Evolutionary conservation across 2,113 vertebrate genomes (phyloP).

Genomic region (Bostrychus sinensis): DNA sequence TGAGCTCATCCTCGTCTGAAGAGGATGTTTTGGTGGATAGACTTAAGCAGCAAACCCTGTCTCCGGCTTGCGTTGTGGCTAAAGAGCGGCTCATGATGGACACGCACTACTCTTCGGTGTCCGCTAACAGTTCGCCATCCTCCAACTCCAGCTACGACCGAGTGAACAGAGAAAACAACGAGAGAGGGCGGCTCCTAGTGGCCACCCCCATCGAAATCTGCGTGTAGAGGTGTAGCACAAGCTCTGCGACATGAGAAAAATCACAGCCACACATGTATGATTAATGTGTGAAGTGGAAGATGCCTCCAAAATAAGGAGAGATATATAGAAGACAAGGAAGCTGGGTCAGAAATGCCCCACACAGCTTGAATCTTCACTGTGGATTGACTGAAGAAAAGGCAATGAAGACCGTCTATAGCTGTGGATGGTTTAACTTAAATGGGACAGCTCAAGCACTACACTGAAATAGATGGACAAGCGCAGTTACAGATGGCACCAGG

Average conservation of each 20-base stretch:
- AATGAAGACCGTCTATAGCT: slow-evolving; percentile 30
- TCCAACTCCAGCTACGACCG: slow-evolving; percentile 77
- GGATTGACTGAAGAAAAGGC: slow-evolving; percentile 47
- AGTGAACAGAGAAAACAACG: slow-evolving; percentile 71
- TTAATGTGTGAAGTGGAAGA: slow-evolving; percentile 3
- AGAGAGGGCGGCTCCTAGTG: slow-evolving; percentile 72
- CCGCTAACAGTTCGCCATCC: slow-evolving; percentile 71
- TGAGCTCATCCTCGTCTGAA: slow-evolving; percentile 75
- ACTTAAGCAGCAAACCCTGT: slow-evolving; percentile 80
- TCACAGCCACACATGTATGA: neutral
- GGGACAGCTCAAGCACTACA: slow-evolving; percentile 45
- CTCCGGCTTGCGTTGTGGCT: slow-evolving; percentile 47
- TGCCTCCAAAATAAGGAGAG: slow-evolving; percentile 5
- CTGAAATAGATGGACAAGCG: slow-evolving; percentile 5
- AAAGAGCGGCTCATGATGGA: slow-evolving; percentile 73
- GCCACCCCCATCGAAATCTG: slow-evolving; percentile 83
- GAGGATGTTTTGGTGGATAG: slow-evolving; percentile 77
- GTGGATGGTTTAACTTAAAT: slow-evolving; percentile 24
- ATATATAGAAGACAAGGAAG: neutral
- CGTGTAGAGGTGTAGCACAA: slow-evolving; percentile 60
- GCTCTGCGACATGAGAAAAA: neutral
- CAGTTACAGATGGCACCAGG: neutral
- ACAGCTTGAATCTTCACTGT: slow-evolving; percentile 25
- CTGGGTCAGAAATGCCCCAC: slow-evolving; percentile 1
- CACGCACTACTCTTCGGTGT: slow-evolving; percentile 70